Percentiles rank a stretch among this genome's conserved stretches.
Evolutionary conservation across 2,888 invertebrate genomes (phyloP).

Genomic region (Actias luna): DNA sequence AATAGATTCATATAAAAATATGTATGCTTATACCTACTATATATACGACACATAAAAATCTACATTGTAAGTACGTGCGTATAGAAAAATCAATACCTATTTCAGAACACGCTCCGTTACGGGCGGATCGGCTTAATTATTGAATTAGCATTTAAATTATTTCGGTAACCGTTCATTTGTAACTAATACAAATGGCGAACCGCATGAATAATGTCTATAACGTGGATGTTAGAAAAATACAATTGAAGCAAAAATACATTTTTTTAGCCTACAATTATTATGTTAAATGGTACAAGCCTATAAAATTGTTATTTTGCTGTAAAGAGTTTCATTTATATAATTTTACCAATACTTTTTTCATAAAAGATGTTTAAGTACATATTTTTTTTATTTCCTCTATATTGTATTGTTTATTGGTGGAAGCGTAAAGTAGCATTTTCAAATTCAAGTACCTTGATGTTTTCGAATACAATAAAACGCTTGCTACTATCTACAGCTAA

Average conservation of each 20-base stretch:
- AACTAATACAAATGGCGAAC: slow-evolving; percentile 80
- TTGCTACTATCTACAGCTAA: no score
- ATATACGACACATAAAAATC: no score
- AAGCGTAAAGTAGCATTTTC: no score
- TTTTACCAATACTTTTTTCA: not conserved
- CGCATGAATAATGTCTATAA: slow-evolving; percentile 73
- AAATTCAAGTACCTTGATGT: no score
- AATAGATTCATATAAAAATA: no score
- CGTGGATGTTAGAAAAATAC: slow-evolving; percentile 40
- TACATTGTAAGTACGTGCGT: slow-evolving; percentile 33
- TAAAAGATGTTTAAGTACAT: not conserved
- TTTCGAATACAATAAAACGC: no score
- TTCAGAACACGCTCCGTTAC: slow-evolving; percentile 61
- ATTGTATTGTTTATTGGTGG: no score
- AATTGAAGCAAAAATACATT: slow-evolving; percentile 11
- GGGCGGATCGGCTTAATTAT: slow-evolving; percentile 78
- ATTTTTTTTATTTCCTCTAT: no score
- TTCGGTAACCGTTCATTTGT: slow-evolving; percentile 83
- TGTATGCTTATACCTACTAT: no score
- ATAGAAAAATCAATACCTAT: slow-evolving; percentile 62
- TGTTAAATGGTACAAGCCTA: not conserved
- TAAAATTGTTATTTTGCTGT: no score
- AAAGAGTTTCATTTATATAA: no score
- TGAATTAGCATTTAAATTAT: slow-evolving; percentile 83
- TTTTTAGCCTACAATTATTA: not conserved